These are phyloP conservation scores for Otus sunia DNA, from an alignment of 2,113 vertebrate species.

Conservation along the genomic window DNA sequence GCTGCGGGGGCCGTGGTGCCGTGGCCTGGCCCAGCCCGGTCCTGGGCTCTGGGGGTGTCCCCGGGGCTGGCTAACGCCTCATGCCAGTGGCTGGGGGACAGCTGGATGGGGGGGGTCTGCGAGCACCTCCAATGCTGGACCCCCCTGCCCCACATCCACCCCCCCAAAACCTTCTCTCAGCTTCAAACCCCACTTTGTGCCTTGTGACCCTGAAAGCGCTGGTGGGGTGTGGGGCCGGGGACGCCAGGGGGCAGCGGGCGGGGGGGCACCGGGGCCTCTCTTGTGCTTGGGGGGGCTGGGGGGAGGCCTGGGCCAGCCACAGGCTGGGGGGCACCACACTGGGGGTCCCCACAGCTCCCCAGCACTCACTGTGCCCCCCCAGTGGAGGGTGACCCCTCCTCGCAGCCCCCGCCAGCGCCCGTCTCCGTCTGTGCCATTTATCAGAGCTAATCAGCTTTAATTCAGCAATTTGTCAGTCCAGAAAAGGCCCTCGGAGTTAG, in stretches of 20 bases:
- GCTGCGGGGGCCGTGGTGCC: neutral
- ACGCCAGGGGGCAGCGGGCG: neutral
- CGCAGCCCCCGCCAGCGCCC: rapidly evolving
- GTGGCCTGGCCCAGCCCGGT: neutral
- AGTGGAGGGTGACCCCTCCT: neutral
- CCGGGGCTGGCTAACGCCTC: too few species aligned
- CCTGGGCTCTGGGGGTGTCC: neutral
- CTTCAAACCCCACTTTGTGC: neutral
- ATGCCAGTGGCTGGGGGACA: too few species aligned
- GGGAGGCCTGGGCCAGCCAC: neutral
- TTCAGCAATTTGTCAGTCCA: conserved; percentile 50
- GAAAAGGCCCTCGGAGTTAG: neutral
- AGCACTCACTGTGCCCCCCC: neutral
- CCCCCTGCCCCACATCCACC: neutral
- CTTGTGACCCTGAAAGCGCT: neutral
- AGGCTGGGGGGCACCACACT: neutral
- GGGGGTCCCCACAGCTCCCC: neutral
- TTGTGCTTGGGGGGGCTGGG: neutral
- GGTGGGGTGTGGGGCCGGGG: neutral
- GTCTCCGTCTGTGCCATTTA: conserved; percentile 18
- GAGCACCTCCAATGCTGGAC: neutral
- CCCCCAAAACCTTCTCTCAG: too few species aligned
- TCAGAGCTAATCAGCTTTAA: conserved; percentile 53
- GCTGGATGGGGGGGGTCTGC: too few species aligned
- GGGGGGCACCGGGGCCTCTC: neutral